Evolutionary conservation across 2,888 invertebrate genomes (phyloP).

Genomic region (Melipona bicolor): DNA sequence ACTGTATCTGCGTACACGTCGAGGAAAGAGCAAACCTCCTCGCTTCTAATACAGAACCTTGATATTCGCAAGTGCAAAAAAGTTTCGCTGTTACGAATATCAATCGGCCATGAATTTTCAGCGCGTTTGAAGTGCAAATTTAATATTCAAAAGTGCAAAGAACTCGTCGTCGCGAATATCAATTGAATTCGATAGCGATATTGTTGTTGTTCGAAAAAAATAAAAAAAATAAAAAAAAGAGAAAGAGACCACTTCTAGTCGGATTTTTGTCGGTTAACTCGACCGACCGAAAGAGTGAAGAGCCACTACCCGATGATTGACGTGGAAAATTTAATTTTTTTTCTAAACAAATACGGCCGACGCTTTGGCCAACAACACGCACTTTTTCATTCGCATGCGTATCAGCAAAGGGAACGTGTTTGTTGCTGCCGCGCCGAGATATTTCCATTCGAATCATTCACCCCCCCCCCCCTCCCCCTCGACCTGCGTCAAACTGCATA

Average conservation of each 20-base stretch:
- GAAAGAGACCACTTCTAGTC: background rate
- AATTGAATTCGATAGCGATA: too few relatives aligned
- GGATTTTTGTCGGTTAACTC: background rate
- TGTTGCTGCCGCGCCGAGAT: constrained; percentile 30
- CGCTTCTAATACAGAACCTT: too few relatives aligned
- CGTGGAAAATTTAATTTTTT: background rate
- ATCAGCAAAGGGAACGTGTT: background rate
- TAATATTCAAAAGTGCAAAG: too few relatives aligned
- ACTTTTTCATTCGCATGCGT: constrained; percentile 39
- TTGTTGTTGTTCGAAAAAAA: too few relatives aligned
- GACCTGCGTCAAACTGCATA: background rate
- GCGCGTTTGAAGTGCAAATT: too few relatives aligned
- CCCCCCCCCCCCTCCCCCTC: constrained; percentile 29
- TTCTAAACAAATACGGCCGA: constrained; percentile 19
- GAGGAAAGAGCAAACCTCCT: too few relatives aligned
- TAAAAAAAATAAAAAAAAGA: too few relatives aligned
- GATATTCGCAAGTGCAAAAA: too few relatives aligned
- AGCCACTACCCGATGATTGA: background rate
- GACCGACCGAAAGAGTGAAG: background rate
- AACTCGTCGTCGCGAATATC: too few relatives aligned
- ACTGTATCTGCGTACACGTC: too few relatives aligned
- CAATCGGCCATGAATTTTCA: too few relatives aligned
- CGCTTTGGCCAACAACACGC: constrained; percentile 13
- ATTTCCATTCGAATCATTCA: constrained; percentile 38
- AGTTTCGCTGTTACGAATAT: too few relatives aligned